These are phyloP conservation scores for Meiosimyza platycephala DNA, from an alignment of 2,888 invertebrate species.

Conservation along the genomic window DNA sequence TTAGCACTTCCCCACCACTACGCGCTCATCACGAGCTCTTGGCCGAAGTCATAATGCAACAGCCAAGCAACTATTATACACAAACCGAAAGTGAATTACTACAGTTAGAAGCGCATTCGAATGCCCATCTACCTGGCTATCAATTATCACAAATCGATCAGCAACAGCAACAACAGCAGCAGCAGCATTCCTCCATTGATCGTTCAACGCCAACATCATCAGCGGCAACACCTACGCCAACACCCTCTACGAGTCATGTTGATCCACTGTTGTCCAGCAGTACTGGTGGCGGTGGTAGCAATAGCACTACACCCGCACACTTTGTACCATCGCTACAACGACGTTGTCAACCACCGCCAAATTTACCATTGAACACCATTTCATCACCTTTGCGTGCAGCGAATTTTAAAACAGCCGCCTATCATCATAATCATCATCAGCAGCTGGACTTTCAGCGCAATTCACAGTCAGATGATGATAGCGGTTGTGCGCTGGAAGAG, in stretches of 20 bases:
- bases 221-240: slow-evolving; percentile 46
- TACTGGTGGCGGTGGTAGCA: slow-evolving; percentile 48
- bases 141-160: slow-evolving; percentile 50
- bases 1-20: slow-evolving; percentile 14
- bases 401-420: slow-evolving; percentile 60
- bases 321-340: slow-evolving; percentile 61
- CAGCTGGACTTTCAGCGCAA: slow-evolving; percentile 80
- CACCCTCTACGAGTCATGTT: slow-evolving; percentile 48
- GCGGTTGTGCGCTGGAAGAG: slow-evolving; percentile 96
- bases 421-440: slow-evolving; percentile 64
- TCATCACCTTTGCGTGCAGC: slow-evolving; percentile 63
- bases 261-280: slow-evolving; percentile 53
- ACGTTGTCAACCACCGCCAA: slow-evolving; percentile 57
- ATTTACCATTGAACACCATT: slow-evolving; percentile 61
- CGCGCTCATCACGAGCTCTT: slow-evolving; percentile 51
- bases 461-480: slow-evolving; percentile 96
- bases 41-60: slow-evolving; percentile 55
- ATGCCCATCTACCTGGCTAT: slow-evolving; percentile 51
- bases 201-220: slow-evolving; percentile 47
- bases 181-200: slow-evolving; percentile 45
- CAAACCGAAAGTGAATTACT: slow-evolving; percentile 65
- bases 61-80: slow-evolving; percentile 63
- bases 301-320: slow-evolving; percentile 55
- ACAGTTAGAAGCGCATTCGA: slow-evolving; percentile 58
- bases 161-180: slow-evolving; percentile 39